Evolutionary conservation across 23 tunicate genomes (phyloP).

Genomic region (Styela clava): DNA sequence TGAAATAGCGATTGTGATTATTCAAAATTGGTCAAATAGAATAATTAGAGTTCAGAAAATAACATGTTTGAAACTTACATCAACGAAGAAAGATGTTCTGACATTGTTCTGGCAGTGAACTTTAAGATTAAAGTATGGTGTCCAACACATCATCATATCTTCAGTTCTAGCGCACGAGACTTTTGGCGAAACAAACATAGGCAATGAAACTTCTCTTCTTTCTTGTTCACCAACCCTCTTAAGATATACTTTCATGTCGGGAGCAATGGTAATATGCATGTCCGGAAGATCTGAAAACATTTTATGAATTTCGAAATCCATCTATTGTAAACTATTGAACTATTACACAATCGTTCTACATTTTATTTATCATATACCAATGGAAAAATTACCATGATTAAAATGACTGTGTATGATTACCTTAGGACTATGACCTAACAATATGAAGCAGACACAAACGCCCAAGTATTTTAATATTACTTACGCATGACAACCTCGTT

Average conservation of each 20-base stretch:
- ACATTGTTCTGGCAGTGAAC: not conserved
- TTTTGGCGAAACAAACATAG: not conserved
- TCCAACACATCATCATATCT: not conserved
- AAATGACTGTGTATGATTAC: too few relatives aligned
- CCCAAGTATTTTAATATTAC: not conserved
- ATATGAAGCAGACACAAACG: too few relatives aligned
- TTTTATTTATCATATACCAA: too few relatives aligned
- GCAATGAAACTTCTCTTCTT: constrained; percentile 2
- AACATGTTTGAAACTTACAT: too few relatives aligned
- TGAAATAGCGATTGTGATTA: too few relatives aligned
- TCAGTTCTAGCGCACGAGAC: not conserved
- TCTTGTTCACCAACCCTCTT: not conserved
- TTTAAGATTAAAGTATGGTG: not conserved
- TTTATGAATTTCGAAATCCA: too few relatives aligned
- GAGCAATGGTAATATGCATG: not conserved
- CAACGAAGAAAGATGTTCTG: not conserved
- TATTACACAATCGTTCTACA: too few relatives aligned
- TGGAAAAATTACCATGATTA: too few relatives aligned
- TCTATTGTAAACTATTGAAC: too few relatives aligned
- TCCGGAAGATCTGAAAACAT: not conserved
- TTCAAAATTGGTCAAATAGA: too few relatives aligned
- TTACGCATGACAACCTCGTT: constrained; percentile 3
- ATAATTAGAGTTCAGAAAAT: too few relatives aligned
- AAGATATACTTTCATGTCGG: not conserved
- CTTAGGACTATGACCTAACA: too few relatives aligned